Conservation (phyloP, 2,888 invertebrate species). For the Dioctria linearis region DNA sequence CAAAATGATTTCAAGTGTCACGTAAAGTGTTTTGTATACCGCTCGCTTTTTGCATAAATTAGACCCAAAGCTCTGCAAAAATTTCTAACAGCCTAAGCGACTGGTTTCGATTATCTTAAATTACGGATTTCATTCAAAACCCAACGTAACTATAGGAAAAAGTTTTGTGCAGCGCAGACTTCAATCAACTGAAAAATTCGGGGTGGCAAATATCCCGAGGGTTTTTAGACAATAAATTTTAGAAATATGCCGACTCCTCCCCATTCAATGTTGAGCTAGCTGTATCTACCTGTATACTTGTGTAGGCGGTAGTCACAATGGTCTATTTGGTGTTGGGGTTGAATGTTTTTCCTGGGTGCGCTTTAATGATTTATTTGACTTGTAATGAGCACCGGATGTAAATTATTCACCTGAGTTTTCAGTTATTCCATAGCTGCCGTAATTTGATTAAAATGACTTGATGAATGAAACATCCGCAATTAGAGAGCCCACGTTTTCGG, state of each 20-base stretch:
- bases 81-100: neutral
- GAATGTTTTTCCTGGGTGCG: neutral
- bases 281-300: too few relatives aligned
- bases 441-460: constrained; percentile 38
- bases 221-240: constrained; percentile 18
- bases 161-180: neutral
- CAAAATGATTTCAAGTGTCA: constrained; percentile 1
- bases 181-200: constrained; percentile 23
- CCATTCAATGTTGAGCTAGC: too few relatives aligned
- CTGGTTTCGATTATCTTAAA: constrained; percentile 5
- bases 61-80: neutral
- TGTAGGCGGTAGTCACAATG: neutral
- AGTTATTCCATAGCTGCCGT: neutral
- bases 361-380: constrained; percentile 29
- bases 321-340: neutral
- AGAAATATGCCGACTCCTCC: neutral
- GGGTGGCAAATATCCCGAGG: constrained; percentile 1
- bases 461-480: constrained; percentile 37
- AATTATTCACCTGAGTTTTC: constrained; percentile 27
- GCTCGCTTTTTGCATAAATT: neutral
- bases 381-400: constrained; percentile 32
- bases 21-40: too few relatives aligned
- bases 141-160: neutral
- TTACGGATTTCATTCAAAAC: constrained; percentile 3
- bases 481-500: neutral